A percentile compares a stretch with the other conserved stretches of the same genome.
phyloP scores from a whole-genome alignment of 2,888 invertebrate species.

The Dynastes maya region DNA sequence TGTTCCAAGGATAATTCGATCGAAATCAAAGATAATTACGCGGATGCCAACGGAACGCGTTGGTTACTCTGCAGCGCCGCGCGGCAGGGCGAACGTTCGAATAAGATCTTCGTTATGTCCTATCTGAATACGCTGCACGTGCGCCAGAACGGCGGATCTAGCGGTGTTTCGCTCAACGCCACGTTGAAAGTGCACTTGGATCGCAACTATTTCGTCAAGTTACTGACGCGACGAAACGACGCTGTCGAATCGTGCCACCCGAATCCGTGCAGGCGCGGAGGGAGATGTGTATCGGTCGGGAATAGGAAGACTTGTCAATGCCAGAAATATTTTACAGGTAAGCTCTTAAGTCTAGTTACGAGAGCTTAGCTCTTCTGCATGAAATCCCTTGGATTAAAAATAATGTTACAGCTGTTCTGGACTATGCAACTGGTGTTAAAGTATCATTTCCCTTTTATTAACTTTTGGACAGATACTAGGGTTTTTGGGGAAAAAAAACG shows the following conservation, averaged over 20 bases:
- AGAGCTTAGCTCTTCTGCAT: not conserved
- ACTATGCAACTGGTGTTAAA: too few relatives aligned
- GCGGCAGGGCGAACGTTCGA: slow-evolving; percentile 62
- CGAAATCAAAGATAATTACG: slow-evolving; percentile 78
- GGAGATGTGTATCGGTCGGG: slow-evolving; percentile 77
- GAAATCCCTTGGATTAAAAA: too few relatives aligned
- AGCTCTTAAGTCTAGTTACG: slow-evolving; percentile 57
- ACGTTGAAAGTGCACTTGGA: slow-evolving; percentile 77
- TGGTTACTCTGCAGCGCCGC: slow-evolving; percentile 77
- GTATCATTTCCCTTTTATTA: too few relatives aligned
- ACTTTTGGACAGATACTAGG: too few relatives aligned
- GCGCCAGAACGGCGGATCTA: slow-evolving; percentile 70
- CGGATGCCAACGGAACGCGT: slow-evolving; percentile 80
- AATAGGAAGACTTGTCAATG: slow-evolving; percentile 79
- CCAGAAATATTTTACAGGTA: slow-evolving; percentile 82
- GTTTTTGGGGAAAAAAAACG: too few relatives aligned
- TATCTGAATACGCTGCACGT: slow-evolving; percentile 79
- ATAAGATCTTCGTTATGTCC: slow-evolving; percentile 74
- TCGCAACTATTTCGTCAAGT: slow-evolving; percentile 77
- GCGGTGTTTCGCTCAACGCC: slow-evolving; percentile 76
- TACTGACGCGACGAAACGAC: slow-evolving; percentile 75
- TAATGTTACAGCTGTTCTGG: too few relatives aligned
- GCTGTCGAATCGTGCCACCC: slow-evolving; percentile 80
- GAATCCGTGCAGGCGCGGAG: slow-evolving; percentile 82
- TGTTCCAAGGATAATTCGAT: slow-evolving; percentile 62